Conservation (phyloP, 2,888 invertebrate genomes). For the Eupeodes latifasciatus region DNA sequence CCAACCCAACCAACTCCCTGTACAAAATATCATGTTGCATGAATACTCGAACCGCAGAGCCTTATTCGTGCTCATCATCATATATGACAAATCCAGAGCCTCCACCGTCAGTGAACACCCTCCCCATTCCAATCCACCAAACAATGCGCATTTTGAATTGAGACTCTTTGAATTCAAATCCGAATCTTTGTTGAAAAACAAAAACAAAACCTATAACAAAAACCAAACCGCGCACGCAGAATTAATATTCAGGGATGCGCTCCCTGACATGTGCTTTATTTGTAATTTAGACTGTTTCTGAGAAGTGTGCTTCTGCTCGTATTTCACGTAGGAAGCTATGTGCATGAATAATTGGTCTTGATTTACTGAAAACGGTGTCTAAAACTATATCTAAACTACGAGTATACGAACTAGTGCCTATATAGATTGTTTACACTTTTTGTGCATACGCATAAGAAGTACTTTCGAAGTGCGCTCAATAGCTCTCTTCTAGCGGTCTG, state of each 20-base stretch:
- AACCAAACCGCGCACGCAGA: constrained; percentile 67
- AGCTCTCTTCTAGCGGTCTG: constrained; percentile 41
- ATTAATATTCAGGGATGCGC: constrained; percentile 82
- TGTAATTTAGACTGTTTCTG: constrained; percentile 82
- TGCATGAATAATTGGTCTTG: constrained; percentile 74
- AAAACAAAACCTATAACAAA: not conserved
- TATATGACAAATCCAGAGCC: constrained; percentile 70
- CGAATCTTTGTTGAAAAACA: constrained; percentile 37
- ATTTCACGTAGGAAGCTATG: constrained; percentile 76
- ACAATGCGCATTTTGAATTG: constrained; percentile 17
- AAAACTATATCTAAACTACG: constrained; percentile 38
- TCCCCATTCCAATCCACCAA: not conserved
- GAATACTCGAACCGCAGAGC: constrained; percentile 30
- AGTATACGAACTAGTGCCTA: not conserved
- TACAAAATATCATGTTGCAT: constrained; percentile 66
- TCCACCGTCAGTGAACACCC: constrained; percentile 13
- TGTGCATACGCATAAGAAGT: constrained; percentile 39
- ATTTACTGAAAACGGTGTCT: constrained; percentile 66
- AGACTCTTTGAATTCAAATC: constrained; percentile 40
- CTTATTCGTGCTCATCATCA: constrained; percentile 17
- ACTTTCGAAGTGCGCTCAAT: constrained; percentile 72
- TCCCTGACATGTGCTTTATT: constrained; percentile 83
- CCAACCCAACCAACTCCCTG: not conserved
- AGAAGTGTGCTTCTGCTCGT: constrained; percentile 78
- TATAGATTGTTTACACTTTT: not conserved